Evolutionary conservation across 2,888 invertebrate genomes (phyloP).

Genomic region (Morinoia aosen): DNA sequence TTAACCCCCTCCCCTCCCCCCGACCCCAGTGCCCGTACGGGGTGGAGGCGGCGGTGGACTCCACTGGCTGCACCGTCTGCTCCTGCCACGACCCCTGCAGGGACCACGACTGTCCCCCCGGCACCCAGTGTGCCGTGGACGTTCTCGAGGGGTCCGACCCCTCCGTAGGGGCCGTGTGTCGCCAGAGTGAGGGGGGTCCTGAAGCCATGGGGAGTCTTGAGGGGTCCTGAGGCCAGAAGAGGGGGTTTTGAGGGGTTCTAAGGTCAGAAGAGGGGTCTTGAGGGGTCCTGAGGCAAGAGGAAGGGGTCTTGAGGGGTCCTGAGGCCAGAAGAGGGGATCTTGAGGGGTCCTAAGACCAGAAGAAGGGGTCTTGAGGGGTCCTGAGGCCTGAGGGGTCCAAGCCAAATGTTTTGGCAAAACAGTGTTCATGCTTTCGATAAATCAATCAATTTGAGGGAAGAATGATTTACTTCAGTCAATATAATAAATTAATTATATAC

Average conservation of each 20-base stretch:
- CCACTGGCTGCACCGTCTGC: no score
- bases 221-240: neutral
- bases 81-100: slow-evolving; percentile 83
- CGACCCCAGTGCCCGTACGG: neutral
- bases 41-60: neutral
- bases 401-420: no score
- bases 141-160: neutral
- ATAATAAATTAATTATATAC: no score
- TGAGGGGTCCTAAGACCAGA: no score
- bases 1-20: slow-evolving; percentile 22
- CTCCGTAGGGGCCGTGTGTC: neutral
- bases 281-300: neutral
- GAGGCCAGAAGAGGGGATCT: neutral
- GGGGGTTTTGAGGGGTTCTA: no score
- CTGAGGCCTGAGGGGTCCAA: neutral
- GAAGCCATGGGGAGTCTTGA: neutral
- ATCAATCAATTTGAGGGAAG: no score
- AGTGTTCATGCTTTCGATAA: no score
- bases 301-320: neutral
- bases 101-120: slow-evolving; percentile 76
- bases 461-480: no score
- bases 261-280: neutral
- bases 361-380: no score
- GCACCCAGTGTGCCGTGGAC: slow-evolving; percentile 81
- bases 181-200: neutral